Percentiles rank a stretch among this genome's conserved stretches.
Evolutionary conservation across 2,888 invertebrate species (phyloP).

Genomic region (Lasiommata megera): DNA sequence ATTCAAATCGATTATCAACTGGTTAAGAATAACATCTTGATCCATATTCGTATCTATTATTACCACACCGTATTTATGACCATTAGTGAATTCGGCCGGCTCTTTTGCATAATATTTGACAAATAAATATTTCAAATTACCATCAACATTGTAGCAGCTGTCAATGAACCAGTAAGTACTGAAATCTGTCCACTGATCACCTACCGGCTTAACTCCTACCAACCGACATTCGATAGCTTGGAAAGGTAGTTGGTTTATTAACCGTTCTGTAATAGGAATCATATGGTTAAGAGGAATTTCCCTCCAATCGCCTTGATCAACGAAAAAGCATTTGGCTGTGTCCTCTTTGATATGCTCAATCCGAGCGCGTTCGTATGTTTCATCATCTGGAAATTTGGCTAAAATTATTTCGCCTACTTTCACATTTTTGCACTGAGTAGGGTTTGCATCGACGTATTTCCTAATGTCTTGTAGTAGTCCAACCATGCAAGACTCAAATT

Average conservation of each 20-base stretch:
- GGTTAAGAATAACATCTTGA: conserved; percentile 69
- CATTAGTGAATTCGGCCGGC: conserved; percentile 54
- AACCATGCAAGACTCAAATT: conserved; percentile 64
- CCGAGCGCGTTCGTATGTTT: conserved; percentile 66
- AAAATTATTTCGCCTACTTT: conserved; percentile 68
- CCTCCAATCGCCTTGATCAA: conserved; percentile 83
- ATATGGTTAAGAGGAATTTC: conserved; percentile 61
- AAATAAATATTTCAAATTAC: conserved; percentile 64
- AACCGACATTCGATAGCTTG: conserved; percentile 84
- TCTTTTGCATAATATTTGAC: conserved; percentile 65
- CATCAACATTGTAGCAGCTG: conserved; percentile 59
- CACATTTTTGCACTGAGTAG: conserved; percentile 41
- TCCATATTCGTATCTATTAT: conserved; percentile 69
- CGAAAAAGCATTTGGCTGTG: conserved; percentile 81
- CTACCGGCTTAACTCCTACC: conserved; percentile 71
- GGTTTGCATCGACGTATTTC: conserved; percentile 46
- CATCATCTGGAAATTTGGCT: conserved; percentile 71
- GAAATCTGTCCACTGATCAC: conserved; percentile 75
- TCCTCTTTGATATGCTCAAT: conserved; percentile 54
- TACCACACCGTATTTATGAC: conserved; percentile 72
- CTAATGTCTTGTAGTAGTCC: conserved; percentile 64
- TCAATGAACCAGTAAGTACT: conserved; percentile 76
- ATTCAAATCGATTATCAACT: conserved; percentile 71
- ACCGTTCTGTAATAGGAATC: conserved; percentile 68
- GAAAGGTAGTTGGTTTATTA: conserved; percentile 80